Evolutionary conservation across 1,140 invertebrate genomes (phyloP).

Genomic region (Cydia pomonella): DNA sequence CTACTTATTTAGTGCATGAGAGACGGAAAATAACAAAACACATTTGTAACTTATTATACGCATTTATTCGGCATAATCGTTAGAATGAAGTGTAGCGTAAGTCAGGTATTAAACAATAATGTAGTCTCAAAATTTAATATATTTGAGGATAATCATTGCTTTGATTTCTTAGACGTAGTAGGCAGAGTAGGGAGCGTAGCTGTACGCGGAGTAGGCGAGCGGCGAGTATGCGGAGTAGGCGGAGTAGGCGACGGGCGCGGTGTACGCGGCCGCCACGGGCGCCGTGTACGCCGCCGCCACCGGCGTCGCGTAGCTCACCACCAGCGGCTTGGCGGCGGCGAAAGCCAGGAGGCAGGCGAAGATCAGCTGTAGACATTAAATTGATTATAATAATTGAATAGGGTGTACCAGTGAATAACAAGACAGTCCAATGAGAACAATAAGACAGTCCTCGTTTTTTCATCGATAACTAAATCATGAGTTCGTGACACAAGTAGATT

Average conservation of each 20-base stretch:
- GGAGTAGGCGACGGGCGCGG: conserved; percentile 68
- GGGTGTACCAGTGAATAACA: background rate
- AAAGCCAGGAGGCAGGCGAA: conserved; percentile 79
- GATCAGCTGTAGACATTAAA: conserved; percentile 73
- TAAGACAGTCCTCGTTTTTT: background rate
- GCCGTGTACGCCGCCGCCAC: conserved; percentile 62
- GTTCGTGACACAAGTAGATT: no score
- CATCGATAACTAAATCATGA: background rate
- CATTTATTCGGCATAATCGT: conserved; percentile 10
- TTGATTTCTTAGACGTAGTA: conserved; percentile 59
- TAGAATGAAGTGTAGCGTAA: background rate
- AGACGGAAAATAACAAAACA: background rate
- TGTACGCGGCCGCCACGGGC: conserved; percentile 66
- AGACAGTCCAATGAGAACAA: no score
- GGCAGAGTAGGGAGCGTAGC: conserved; percentile 66
- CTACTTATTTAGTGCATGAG: no score
- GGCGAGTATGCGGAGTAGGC: conserved; percentile 78
- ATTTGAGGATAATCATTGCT: background rate
- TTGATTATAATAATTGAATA: conserved; percentile 2
- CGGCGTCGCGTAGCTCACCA: conserved; percentile 66
- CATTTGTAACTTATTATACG: background rate
- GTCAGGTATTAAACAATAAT: background rate
- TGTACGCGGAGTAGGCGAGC: conserved; percentile 66
- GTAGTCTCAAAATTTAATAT: conserved; percentile 28
- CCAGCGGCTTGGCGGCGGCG: conserved; percentile 77